Percentiles rank a stretch among this genome's conserved stretches.
phyloP scores from a whole-genome alignment of 2,113 vertebrate genomes.

The Corythornis madagascariensis region DNA sequence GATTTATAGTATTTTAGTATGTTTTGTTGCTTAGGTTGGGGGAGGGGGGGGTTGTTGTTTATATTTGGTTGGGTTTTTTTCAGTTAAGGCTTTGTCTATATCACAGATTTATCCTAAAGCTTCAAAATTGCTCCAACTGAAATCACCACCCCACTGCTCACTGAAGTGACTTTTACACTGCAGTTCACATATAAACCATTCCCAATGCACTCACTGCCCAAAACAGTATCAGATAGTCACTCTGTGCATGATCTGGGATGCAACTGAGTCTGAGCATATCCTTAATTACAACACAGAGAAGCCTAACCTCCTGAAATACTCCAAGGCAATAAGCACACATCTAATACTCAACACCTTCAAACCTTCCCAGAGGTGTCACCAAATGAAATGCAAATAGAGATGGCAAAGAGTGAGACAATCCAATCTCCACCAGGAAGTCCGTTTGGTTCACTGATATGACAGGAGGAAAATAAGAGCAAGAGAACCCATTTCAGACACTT shows the following conservation, averaged over 20 bases:
- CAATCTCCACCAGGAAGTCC: neutral
- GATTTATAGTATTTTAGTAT: neutral
- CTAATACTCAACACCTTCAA: neutral
- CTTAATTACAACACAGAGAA: neutral
- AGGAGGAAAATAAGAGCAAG: neutral
- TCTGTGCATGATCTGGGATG: neutral
- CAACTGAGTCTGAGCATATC: neutral
- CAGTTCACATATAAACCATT: neutral
- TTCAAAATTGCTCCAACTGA: neutral
- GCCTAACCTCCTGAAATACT: neutral
- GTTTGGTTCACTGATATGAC: neutral
- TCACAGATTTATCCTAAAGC: neutral
- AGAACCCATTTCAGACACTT: neutral
- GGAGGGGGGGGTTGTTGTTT: neutral
- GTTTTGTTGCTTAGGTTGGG: neutral
- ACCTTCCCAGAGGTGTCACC: neutral
- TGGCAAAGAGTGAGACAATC: neutral
- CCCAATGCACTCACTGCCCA: neutral
- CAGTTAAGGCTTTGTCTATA: neutral
- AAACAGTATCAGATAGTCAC: neutral
- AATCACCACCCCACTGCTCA: neutral
- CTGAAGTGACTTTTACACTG: neutral
- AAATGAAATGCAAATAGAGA: neutral
- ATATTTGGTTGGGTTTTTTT: neutral
- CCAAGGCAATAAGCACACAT: neutral